Percentiles rank a stretch among this genome's conserved stretches.
Conservation (phyloP, 2,113 vertebrate species). For the Callocephalon fimbriatum region DNA sequence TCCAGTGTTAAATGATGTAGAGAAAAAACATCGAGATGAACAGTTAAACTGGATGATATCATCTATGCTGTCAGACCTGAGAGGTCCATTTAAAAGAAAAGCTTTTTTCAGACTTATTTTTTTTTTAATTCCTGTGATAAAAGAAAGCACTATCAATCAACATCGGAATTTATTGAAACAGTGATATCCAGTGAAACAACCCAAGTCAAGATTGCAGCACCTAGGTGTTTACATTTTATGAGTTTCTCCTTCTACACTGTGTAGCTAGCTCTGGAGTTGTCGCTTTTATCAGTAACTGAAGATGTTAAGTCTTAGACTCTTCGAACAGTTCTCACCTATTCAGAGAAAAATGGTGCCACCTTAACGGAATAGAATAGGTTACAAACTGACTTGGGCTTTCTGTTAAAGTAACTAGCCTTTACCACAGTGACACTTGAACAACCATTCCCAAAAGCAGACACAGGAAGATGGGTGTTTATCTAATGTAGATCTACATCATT, state of each 20-base stretch:
- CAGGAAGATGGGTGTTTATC: conserved; percentile 14
- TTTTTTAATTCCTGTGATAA: neutral
- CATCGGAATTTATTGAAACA: neutral
- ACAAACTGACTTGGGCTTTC: conserved; percentile 49
- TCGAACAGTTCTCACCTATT: conserved; percentile 50
- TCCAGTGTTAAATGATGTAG: neutral
- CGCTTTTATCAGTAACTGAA: conserved; percentile 31
- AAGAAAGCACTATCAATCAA: neutral
- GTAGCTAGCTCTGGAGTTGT: neutral
- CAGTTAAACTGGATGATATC: neutral
- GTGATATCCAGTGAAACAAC: neutral
- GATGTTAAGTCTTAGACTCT: neutral
- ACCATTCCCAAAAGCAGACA: conserved; percentile 47
- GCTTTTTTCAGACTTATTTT: neutral
- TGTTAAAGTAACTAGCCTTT: conserved; percentile 44
- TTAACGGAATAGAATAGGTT: conserved; percentile 56
- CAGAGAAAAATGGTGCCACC: conserved; percentile 15
- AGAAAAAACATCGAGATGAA: neutral
- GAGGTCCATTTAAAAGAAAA: neutral
- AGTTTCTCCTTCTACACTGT: neutral
- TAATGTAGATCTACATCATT: conserved; percentile 10
- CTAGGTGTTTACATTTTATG: neutral
- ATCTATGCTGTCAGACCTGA: neutral
- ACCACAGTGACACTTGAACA: conserved; percentile 43
- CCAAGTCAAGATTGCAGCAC: neutral